These are phyloP conservation scores for Sciurus carolinensis DNA, from an alignment of 2,797 vertebrate genomes.

Conservation along the genomic window DNA sequence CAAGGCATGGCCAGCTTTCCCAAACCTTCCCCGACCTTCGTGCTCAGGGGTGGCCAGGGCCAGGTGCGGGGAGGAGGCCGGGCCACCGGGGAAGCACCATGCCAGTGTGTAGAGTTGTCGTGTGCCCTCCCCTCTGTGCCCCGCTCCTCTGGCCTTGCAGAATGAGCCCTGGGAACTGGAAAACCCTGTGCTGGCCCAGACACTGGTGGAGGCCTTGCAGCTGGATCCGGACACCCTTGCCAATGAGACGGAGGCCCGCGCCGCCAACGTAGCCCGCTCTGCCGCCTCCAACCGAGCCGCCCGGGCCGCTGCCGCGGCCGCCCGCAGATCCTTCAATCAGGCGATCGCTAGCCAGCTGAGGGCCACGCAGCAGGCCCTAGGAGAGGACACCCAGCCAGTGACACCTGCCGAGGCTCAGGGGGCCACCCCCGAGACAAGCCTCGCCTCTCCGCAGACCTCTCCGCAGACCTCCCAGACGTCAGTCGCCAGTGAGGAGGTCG, in stretches of 20 bases:
- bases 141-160: slow-evolving; percentile 57
- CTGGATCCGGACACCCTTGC: slow-evolving; percentile 73
- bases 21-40: background rate
- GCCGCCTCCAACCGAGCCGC: slow-evolving; percentile 66
- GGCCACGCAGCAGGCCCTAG: slow-evolving; percentile 12
- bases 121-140: background rate
- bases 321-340: slow-evolving; percentile 37
- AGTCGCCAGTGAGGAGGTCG: background rate
- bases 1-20: background rate
- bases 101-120: background rate
- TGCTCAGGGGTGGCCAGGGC: background rate
- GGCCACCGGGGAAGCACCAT: background rate
- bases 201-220: slow-evolving; percentile 76
- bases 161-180: slow-evolving; percentile 79
- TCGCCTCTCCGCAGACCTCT: slow-evolving; percentile 8
- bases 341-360: slow-evolving; percentile 18
- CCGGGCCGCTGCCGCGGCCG: slow-evolving; percentile 49
- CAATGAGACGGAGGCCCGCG: slow-evolving; percentile 41
- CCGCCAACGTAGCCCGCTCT: slow-evolving; percentile 64
- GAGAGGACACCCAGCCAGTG: slow-evolving; percentile 6
- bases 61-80: background rate
- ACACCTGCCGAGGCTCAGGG: background rate
- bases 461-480: too few relatives aligned
- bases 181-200: slow-evolving; percentile 76
- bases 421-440: background rate